These are phyloP conservation scores for Manis pentadactyla DNA, from an alignment of 2,797 vertebrate genomes.

Conservation along the genomic window DNA sequence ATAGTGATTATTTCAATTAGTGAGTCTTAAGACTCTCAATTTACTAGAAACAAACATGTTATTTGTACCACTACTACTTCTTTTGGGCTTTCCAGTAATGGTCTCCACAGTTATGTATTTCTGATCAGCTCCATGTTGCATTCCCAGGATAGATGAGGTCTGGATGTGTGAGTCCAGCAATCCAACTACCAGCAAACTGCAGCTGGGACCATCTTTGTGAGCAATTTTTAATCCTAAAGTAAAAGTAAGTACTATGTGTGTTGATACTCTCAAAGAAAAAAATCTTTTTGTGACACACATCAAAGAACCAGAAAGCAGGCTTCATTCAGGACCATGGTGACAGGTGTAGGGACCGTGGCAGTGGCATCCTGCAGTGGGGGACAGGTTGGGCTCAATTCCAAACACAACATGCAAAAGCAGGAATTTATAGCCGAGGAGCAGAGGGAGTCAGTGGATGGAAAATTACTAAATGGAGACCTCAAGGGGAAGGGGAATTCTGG, in stretches of 20 bases:
- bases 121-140: background rate
- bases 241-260: background rate
- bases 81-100: background rate
- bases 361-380: background rate
- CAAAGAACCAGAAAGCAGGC: background rate
- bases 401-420: no score
- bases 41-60: background rate
- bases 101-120: background rate
- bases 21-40: background rate
- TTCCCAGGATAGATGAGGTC: background rate
- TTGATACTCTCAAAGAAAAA: background rate
- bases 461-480: background rate
- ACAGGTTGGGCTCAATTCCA: background rate
- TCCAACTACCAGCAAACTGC: background rate
- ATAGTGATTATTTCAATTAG: background rate
- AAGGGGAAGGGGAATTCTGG: no score
- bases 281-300: background rate
- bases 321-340: background rate
- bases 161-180: background rate
- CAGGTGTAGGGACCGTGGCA: no score
- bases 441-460: background rate
- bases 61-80: background rate
- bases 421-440: background rate
- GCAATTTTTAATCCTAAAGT: background rate
- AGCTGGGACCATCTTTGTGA: background rate